These are phyloP conservation scores for Ruditapes philippinarum DNA, from an alignment of 1,140 invertebrate species.

Conservation along the genomic window DNA sequence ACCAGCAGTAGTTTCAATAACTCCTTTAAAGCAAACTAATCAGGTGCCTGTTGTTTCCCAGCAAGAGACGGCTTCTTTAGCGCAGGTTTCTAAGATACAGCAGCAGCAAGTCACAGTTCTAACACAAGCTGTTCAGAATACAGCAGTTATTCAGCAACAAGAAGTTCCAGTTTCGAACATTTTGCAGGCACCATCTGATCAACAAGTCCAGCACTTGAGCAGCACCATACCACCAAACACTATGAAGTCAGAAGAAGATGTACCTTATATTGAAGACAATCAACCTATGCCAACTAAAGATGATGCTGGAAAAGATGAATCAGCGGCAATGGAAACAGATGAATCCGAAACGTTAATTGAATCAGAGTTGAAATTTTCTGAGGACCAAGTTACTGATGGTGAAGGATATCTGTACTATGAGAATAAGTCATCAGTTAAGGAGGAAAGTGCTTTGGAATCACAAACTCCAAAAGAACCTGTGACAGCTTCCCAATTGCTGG, in stretches of 20 bases:
- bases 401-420: slow-evolving; percentile 13
- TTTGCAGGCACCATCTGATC: not conserved
- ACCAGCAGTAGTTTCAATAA: not conserved
- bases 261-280: too few relatives aligned
- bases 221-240: too few relatives aligned
- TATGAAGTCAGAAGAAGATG: too few relatives aligned
- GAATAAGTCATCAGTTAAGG: slow-evolving; percentile 32
- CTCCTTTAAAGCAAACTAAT: not conserved
- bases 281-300: too few relatives aligned
- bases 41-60: not conserved
- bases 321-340: not conserved
- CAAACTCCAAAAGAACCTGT: slow-evolving; percentile 43
- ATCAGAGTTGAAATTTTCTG: not conserved
- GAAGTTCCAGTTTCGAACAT: not conserved
- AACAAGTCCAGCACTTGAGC: too few relatives aligned
- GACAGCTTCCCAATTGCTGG: slow-evolving; percentile 61
- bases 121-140: not conserved
- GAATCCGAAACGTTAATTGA: not conserved
- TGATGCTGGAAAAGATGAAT: not conserved
- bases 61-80: not conserved
- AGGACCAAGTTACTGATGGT: not conserved
- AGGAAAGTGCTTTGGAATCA: slow-evolving; percentile 22
- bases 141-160: not conserved
- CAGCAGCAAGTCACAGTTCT: not conserved
- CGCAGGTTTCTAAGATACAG: not conserved